Evolutionary conservation across 2,113 vertebrate genomes (phyloP).

Genomic region (Mus pahari): DNA sequence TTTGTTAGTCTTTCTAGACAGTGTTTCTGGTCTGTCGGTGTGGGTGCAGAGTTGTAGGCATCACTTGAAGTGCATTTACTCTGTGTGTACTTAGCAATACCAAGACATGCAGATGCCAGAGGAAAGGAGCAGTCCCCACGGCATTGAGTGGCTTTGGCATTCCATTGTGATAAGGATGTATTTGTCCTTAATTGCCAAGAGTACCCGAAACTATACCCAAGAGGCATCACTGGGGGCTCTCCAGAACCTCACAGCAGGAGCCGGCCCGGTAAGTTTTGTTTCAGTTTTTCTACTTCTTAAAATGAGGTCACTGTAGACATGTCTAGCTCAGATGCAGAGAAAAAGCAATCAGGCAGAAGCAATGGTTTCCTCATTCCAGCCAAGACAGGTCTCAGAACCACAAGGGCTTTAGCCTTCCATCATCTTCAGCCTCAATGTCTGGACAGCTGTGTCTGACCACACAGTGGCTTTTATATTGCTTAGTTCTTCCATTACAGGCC

Average conservation of each 20-base stretch:
- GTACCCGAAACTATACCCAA: slow-evolving; percentile 89
- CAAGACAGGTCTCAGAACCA: background rate
- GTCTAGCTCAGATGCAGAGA: background rate
- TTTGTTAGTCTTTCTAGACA: background rate
- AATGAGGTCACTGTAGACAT: background rate
- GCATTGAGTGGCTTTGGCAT: slow-evolving; percentile 94
- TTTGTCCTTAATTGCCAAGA: slow-evolving; percentile 95
- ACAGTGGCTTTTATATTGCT: background rate
- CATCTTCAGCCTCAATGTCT: background rate
- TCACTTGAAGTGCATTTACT: slow-evolving; percentile 45
- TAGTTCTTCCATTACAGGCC: background rate
- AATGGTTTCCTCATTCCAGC: background rate
- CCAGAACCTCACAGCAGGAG: slow-evolving; percentile 95
- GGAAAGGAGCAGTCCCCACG: slow-evolving; percentile 91
- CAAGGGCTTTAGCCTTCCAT: background rate
- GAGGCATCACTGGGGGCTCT: slow-evolving; percentile 94
- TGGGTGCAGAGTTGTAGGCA: background rate
- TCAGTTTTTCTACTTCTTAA: background rate
- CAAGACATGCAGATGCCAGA: slow-evolving; percentile 87
- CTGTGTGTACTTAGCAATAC: slow-evolving; percentile 83
- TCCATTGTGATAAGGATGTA: slow-evolving; percentile 94
- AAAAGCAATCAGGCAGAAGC: background rate
- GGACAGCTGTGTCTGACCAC: background rate
- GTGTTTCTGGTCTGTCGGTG: background rate
- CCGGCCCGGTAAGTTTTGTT: slow-evolving; percentile 87